Evolutionary conservation across 2,888 invertebrate genomes (phyloP).

Genomic region (Oligia strigilis): DNA sequence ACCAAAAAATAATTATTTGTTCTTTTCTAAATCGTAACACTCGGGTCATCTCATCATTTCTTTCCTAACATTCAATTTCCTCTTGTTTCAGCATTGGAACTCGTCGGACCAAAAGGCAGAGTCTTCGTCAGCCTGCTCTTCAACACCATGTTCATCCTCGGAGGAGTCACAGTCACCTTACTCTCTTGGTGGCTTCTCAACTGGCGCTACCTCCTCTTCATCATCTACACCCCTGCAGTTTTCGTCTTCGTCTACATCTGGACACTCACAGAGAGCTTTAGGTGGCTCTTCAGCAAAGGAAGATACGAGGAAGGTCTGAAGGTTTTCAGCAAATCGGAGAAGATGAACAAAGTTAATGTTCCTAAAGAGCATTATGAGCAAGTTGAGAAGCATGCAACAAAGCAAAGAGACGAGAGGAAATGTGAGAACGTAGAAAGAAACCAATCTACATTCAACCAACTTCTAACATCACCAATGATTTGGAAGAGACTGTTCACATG

Average conservation of each 20-base stretch:
- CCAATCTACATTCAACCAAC: slow-evolving; percentile 83
- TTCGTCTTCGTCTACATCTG: slow-evolving; percentile 84
- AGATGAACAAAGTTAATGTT: slow-evolving; percentile 90
- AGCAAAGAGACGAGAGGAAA: slow-evolving; percentile 84
- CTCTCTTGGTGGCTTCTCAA: slow-evolving; percentile 87
- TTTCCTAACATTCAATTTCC: neutral
- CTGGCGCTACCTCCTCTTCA: slow-evolving; percentile 86
- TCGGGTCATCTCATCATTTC: too few species aligned
- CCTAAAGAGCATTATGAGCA: slow-evolving; percentile 87
- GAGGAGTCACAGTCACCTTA: slow-evolving; percentile 85
- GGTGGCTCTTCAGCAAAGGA: slow-evolving; percentile 91
- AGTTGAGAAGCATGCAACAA: slow-evolving; percentile 85
- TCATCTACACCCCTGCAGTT: slow-evolving; percentile 86
- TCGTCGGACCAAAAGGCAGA: slow-evolving; percentile 87
- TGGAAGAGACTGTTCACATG: slow-evolving; percentile 92
- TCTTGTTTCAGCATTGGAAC: slow-evolving; percentile 82
- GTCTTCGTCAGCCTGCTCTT: slow-evolving; percentile 87
- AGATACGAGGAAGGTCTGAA: slow-evolving; percentile 92
- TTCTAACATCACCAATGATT: slow-evolving; percentile 88
- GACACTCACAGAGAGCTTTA: slow-evolving; percentile 85
- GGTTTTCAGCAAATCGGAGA: slow-evolving; percentile 91
- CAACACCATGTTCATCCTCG: slow-evolving; percentile 88
- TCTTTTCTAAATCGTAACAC: neutral
- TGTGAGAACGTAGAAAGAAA: slow-evolving; percentile 79
- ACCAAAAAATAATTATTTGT: neutral